Base-by-base conservation (phyloP, 1,140 invertebrate species). In the Penaeus chinensis region DNA sequence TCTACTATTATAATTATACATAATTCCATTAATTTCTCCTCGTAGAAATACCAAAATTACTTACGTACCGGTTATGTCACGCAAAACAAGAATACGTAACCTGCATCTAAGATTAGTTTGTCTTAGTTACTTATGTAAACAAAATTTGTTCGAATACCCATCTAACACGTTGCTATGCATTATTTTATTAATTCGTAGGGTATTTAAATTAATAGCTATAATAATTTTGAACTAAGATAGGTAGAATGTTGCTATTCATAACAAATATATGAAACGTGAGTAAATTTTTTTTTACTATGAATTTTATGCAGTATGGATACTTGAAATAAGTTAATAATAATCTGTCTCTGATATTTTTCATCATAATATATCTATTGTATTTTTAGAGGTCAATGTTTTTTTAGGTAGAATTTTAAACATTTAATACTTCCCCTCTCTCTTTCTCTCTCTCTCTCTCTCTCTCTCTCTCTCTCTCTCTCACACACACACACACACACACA, bases 391-490 rank as follows among this genome's bases (percentile, higher is more conserved):
- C 78, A 54, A 19, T 60, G n/a, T 54, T 54, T 54, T 2, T 42
- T 3, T 54, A 19, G 1, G 2, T 80, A 18, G 22, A 7, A 54
- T 19, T 80, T 20, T 80, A 10, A 47, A 54, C 61, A 0, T 80
- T 37, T 80, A 32, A 47, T 54, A n/a, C 60, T 62, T 54, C 47
- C 78, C 63, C 78, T 62, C 78, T 62, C 78, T 80, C 78, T 80
- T 47, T 80, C 78, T 80, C 78, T 80, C 78, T 80, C 78, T 80
- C 78, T 80, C 78, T 74, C 69, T 74, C 69, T 74, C 69, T 74
- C 69, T 74, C 69, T 74, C 69, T 74, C 69, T 74, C 69, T 74
- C 69, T 74, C 69, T 74, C 69, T 74, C 69, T 74, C 69, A 5
- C n/a, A 5, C 18, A 19, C 69, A 22, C 69, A 22, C 69, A 22